Percentiles rank a stretch among this genome's conserved stretches.
These are phyloP conservation scores for Atrina japonica DNA, from an alignment of 2,888 invertebrate species.

Conservation along the genomic window DNA sequence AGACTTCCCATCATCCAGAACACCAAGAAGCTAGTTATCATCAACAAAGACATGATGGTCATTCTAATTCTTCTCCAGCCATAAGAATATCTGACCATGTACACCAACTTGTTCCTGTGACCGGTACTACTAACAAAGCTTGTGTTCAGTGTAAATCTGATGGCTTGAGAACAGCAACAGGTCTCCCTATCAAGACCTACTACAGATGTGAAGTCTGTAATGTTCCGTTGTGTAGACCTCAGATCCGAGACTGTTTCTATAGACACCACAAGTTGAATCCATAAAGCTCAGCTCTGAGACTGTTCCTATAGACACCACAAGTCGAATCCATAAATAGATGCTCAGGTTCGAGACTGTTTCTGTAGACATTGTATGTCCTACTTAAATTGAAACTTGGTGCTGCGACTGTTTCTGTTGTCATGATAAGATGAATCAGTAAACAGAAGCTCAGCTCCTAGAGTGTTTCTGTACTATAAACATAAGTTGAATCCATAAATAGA, in stretches of 20 bases:
- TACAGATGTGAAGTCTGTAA: slow-evolving; percentile 31
- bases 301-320: slow-evolving; percentile 26
- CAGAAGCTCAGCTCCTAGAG: no score
- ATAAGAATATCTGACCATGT: neutral
- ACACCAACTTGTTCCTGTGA: slow-evolving; percentile 26
- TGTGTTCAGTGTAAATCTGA: slow-evolving; percentile 32
- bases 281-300: slow-evolving; percentile 24
- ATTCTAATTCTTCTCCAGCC: no score
- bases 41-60: no score
- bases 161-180: slow-evolving; percentile 30
- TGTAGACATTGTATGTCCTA: slow-evolving; percentile 9
- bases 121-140: slow-evolving; percentile 31
- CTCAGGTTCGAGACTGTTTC: slow-evolving; percentile 25
- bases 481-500: no score
- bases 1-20: no score
- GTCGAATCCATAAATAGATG: slow-evolving; percentile 9
- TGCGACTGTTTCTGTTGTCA: no score
- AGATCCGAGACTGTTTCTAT: slow-evolving; percentile 26
- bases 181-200: slow-evolving; percentile 30
- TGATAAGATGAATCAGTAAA: no score
- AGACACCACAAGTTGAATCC: slow-evolving; percentile 8
- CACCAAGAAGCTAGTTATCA: no score
- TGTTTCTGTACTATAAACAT: no score
- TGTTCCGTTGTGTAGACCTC: slow-evolving; percentile 29
- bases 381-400: no score